These are phyloP conservation scores for Hozukius guyotensis DNA, from an alignment of 2,797 vertebrate species.

Conservation along the genomic window DNA sequence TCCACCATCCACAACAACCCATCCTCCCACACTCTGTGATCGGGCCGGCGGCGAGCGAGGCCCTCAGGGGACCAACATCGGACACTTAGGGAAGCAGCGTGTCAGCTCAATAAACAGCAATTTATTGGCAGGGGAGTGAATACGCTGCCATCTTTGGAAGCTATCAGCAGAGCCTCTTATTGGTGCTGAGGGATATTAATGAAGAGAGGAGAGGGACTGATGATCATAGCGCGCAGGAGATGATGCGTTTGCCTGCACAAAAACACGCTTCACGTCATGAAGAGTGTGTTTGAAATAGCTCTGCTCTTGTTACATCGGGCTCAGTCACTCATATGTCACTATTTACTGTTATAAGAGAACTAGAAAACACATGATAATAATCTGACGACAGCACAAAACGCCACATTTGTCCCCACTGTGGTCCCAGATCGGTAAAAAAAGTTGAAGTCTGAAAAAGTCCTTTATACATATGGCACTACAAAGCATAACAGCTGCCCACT, in stretches of 20 bases:
- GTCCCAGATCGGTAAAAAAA: background rate
- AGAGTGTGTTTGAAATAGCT: background rate
- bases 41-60: slow-evolving; percentile 25
- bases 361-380: background rate
- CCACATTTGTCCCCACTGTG: background rate
- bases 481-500: background rate
- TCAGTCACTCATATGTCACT: background rate
- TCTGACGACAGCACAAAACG: background rate
- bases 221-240: background rate
- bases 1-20: slow-evolving; percentile 28
- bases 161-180: slow-evolving; percentile 53
- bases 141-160: slow-evolving; percentile 51
- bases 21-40: slow-evolving; percentile 50
- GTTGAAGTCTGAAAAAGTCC: background rate
- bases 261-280: background rate
- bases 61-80: slow-evolving; percentile 53
- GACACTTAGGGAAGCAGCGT: slow-evolving; percentile 56
- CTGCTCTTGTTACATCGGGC: background rate
- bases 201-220: slow-evolving; percentile 45
- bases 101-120: slow-evolving; percentile 68
- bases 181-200: slow-evolving; percentile 72
- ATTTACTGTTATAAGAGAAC: background rate
- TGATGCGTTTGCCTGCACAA: background rate
- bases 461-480: background rate
- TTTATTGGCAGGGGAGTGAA: slow-evolving; percentile 73